Conservation (phyloP, 2,888 invertebrate genomes). For the Pseudanteris insignis region DNA sequence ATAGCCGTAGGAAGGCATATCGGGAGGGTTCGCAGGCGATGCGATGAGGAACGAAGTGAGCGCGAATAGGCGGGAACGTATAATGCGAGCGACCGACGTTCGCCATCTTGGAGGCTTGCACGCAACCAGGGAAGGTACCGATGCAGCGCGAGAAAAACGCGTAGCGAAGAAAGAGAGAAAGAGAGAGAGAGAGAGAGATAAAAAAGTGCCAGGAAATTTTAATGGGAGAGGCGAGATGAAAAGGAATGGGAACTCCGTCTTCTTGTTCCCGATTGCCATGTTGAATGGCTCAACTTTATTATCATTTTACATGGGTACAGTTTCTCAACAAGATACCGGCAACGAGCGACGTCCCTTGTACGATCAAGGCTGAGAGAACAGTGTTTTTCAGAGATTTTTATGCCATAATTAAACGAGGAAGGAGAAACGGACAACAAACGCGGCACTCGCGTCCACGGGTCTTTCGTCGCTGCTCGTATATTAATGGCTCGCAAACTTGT, state of each 20-base stretch:
- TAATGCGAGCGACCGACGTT: conserved; percentile 25
- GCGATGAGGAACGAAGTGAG: conserved; percentile 38
- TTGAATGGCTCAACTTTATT: conserved; percentile 44
- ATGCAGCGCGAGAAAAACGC: conserved; percentile 33
- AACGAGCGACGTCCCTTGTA: conserved; percentile 31
- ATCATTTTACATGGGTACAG: conserved; percentile 45
- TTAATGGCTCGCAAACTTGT: too few species aligned
- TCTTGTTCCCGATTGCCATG: conserved; percentile 38
- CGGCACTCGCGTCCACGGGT: too few species aligned
- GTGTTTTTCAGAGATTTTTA: conserved; percentile 37
- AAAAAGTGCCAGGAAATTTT: conserved; percentile 49
- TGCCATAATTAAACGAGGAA: conserved; percentile 29
- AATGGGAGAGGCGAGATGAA: conserved; percentile 46
- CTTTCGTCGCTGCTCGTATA: too few species aligned
- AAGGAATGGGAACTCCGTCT: conserved; percentile 42
- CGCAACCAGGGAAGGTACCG: conserved; percentile 43
- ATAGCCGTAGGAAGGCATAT: conserved; percentile 55
- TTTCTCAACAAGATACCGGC: conserved; percentile 44
- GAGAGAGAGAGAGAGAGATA: conserved; percentile 6
- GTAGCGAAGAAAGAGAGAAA: neutral
- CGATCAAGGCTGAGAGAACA: conserved; percentile 41
- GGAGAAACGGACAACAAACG: conserved; percentile 20
- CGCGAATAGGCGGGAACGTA: conserved; percentile 35
- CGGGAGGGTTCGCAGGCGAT: conserved; percentile 51
- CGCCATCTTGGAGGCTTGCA: conserved; percentile 46